Percentiles rank a stretch among this genome's conserved stretches.
Conservation (phyloP, 2,888 invertebrate species). For the Linnaemya tessellans region DNA sequence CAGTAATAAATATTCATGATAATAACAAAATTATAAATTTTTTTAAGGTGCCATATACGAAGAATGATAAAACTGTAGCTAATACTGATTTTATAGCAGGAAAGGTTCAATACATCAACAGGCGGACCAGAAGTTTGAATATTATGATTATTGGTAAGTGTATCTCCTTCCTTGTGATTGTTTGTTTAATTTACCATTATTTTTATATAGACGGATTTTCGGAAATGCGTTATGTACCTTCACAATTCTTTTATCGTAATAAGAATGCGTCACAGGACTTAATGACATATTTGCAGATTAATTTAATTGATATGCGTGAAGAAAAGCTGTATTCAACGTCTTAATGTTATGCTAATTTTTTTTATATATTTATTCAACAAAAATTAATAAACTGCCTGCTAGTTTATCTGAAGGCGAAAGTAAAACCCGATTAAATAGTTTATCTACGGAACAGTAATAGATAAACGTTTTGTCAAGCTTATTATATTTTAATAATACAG, state of each 20-base stretch:
- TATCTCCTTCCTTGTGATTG: neutral
- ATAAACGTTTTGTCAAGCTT: too few relatives aligned
- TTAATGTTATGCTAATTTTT: constrained; percentile 6
- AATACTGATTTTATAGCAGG: constrained; percentile 74
- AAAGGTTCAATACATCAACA: constrained; percentile 75
- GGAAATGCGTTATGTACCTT: constrained; percentile 41
- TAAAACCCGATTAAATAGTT: too few relatives aligned
- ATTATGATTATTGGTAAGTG: constrained; percentile 74
- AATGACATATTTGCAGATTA: constrained; percentile 45
- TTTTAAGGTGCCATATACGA: constrained; percentile 44
- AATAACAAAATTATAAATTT: too few relatives aligned
- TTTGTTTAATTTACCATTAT: constrained; percentile 4
- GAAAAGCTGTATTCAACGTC: constrained; percentile 26
- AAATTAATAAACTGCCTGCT: too few relatives aligned
- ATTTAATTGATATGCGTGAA: constrained; percentile 51
- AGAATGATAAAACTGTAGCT: neutral
- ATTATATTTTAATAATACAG: too few relatives aligned
- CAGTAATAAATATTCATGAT: neutral
- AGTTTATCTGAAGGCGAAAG: too few relatives aligned
- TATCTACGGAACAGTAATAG: too few relatives aligned
- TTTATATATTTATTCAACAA: neutral
- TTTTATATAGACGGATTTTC: constrained; percentile 50
- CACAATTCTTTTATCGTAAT: constrained; percentile 34
- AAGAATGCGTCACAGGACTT: constrained; percentile 34
- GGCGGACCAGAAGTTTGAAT: constrained; percentile 75